Conservation (phyloP, 2,888 invertebrate species). For the Thera britannica region DNA sequence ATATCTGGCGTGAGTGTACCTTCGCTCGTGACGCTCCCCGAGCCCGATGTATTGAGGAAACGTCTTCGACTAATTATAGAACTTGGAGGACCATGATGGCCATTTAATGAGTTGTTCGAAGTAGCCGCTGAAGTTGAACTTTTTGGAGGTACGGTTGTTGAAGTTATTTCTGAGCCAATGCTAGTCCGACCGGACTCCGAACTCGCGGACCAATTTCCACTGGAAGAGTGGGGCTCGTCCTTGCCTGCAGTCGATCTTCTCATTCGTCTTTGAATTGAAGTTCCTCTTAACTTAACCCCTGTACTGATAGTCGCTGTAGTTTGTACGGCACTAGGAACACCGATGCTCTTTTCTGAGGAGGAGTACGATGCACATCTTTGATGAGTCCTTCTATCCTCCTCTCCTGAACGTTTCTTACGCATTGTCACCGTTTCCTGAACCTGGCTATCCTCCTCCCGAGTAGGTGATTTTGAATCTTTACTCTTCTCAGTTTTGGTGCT, state of each 20-base stretch:
- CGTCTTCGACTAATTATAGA: conserved; percentile 88
- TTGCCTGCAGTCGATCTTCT: conserved; percentile 87
- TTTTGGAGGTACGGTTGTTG: conserved; percentile 88
- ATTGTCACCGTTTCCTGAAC: conserved; percentile 88
- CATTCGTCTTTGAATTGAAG: conserved; percentile 88
- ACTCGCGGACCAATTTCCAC: conserved; percentile 98
- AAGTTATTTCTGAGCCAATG: conserved; percentile 92
- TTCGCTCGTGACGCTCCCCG: conserved; percentile 93
- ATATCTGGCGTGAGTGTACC: conserved; percentile 94
- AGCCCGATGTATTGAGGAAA: conserved; percentile 90
- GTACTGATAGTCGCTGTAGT: conserved; percentile 83
- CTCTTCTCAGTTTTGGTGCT: conserved; percentile 66
- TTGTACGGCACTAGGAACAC: conserved; percentile 81
- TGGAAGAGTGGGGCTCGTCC: conserved; percentile 94
- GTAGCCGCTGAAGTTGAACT: conserved; percentile 88
- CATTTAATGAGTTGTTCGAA: conserved; percentile 88
- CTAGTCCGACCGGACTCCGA: conserved; percentile 95
- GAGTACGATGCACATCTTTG: conserved; percentile 92
- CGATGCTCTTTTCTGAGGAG: conserved; percentile 89
- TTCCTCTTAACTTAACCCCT: conserved; percentile 91
- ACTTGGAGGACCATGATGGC: conserved; percentile 87
- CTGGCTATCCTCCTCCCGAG: conserved; percentile 83
- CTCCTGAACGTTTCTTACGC: conserved; percentile 85
- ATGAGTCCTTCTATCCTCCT: conserved; percentile 88
- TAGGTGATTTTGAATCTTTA: conserved; percentile 72